Evolutionary conservation across 37 sponge, comb jelly and placozoan genomes (phyloP), one percentile per base, ranked within the genome.

Genomic region (Diacarnus erythraeanus): DNA sequence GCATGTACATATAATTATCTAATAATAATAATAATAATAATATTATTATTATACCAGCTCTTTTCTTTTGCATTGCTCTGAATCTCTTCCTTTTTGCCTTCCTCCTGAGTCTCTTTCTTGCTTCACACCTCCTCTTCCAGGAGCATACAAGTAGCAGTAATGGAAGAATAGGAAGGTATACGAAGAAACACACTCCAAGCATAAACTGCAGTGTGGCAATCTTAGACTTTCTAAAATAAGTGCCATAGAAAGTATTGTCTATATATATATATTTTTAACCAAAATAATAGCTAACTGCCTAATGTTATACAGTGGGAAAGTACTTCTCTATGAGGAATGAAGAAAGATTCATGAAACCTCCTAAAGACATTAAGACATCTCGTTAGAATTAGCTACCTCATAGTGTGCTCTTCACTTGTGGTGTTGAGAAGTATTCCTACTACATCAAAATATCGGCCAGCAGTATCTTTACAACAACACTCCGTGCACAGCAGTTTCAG

Each of bases 161-260:
- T 0, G 93, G 93, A 0, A 92, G 85, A 51, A 88, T 29, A 18
- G 93, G 93, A 15, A 92, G 82, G 64, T 92, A 92, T 1, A 92
- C 74, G 71, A 88, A 92, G 83, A 92, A 92, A 37, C 89, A 92
- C 1, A 70, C 86, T 27, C 93, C 93, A 63, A 94, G 31, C 22
- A 89, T 72, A 70, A 94, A 94, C 59, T 94, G 87, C 37, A 94
- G 31, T 30, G 88, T 90, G 10, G 83, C 77, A 77, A 59, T 84
- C 40, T 80, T 76, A 39, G 59, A 35, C 75, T 90, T 89, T 58
- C 94, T 94, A 61, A 23, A 73, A 44, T 26, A 25, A 59, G 43
- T 5, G 33, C 51, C 51, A 47, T 47, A 47, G n/a, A n/a, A n/a
- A n/a, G 51, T 47, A 47, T 47, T 12, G 12, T 47, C 12, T 47